Evolutionary conservation across 2,888 invertebrate genomes (phyloP).

Genomic region (Branchellion lobata): DNA sequence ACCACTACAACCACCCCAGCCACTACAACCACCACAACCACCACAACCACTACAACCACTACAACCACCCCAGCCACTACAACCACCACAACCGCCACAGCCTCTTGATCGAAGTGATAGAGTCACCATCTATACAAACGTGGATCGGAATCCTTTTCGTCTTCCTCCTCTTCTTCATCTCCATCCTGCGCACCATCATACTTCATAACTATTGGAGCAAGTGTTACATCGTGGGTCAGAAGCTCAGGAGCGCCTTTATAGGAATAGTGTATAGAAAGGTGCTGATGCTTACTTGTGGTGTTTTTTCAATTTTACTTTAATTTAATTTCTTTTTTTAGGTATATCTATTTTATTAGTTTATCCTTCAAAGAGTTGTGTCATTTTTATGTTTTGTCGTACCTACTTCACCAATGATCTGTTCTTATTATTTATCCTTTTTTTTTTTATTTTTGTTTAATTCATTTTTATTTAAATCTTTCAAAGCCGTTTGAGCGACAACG

Average conservation of each 20-base stretch:
- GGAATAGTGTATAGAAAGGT: slow-evolving; percentile 83
- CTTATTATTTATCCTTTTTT: no score
- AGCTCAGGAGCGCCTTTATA: slow-evolving; percentile 83
- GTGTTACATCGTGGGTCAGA: slow-evolving; percentile 77
- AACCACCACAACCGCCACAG: slow-evolving; percentile 49
- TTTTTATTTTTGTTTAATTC: no score
- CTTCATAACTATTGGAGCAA: slow-evolving; percentile 86
- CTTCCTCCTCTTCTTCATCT: slow-evolving; percentile 72
- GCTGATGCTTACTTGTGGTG: not conserved
- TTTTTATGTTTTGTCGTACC: no score
- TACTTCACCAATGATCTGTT: no score
- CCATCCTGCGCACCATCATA: slow-evolving; percentile 78
- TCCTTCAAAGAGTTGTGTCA: no score
- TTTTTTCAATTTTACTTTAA: no score
- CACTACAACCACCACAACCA: not conserved
- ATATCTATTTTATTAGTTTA: not conserved
- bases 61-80: not conserved
- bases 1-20: no score
- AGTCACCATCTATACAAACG: slow-evolving; percentile 61
- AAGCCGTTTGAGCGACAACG: no score
- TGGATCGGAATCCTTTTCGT: slow-evolving; percentile 89
- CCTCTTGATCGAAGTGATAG: slow-evolving; percentile 56
- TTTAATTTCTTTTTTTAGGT: not conserved
- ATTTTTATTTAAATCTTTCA: no score
- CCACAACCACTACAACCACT: not conserved